A percentile compares a stretch with the other conserved stretches of the same genome.
Conservation (phyloP, 2,888 invertebrate genomes). For the Bellardia pandia region DNA sequence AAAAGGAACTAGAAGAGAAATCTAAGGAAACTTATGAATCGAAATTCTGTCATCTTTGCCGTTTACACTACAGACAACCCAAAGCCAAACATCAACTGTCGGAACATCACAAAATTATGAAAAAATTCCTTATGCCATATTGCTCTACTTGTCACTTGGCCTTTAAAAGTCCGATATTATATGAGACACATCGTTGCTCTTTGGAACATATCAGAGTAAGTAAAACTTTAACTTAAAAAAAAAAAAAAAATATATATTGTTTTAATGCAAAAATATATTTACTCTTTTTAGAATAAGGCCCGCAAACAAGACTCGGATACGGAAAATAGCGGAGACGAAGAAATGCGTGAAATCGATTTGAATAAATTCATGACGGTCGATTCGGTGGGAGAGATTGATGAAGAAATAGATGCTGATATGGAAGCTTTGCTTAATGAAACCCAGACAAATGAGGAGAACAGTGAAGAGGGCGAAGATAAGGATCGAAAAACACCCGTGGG, state of each 20-base stretch:
- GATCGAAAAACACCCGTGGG: slow-evolving; percentile 89
- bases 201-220: slow-evolving; percentile 91
- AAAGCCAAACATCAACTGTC: slow-evolving; percentile 92
- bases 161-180: slow-evolving; percentile 93
- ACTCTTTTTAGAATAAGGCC: slow-evolving; percentile 85
- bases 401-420: slow-evolving; percentile 84
- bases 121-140: slow-evolving; percentile 92
- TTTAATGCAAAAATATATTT: too few relatives aligned
- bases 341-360: slow-evolving; percentile 89
- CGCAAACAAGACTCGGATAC: slow-evolving; percentile 85
- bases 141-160: slow-evolving; percentile 91
- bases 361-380: slow-evolving; percentile 95
- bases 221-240: not conserved
- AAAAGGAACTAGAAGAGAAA: slow-evolving; percentile 90
- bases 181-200: slow-evolving; percentile 92
- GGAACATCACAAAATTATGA: slow-evolving; percentile 92
- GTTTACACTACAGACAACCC: slow-evolving; percentile 90
- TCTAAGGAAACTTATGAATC: slow-evolving; percentile 87
- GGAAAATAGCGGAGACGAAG: slow-evolving; percentile 88
- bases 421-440: slow-evolving; percentile 85
- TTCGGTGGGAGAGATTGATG: slow-evolving; percentile 93
- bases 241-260: too few relatives aligned
- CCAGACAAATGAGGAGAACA: slow-evolving; percentile 86
- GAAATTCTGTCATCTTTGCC: slow-evolving; percentile 90
- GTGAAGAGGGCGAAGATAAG: slow-evolving; percentile 86